Conservation (phyloP, 2,797 vertebrate species). For the Syndactyla subalaris region DNA sequence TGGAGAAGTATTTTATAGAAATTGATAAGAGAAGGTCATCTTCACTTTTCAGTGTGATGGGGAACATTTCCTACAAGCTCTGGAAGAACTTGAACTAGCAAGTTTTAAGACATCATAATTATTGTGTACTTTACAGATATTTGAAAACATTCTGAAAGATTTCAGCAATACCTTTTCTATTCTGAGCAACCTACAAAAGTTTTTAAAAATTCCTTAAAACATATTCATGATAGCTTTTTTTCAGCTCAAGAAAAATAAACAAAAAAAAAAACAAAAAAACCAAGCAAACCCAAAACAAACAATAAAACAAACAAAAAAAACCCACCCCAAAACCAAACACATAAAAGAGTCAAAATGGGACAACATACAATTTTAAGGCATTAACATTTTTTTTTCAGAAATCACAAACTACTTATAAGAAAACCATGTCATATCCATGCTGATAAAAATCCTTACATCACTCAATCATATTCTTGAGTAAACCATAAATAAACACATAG, state of each 20-base stretch:
- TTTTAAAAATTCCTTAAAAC: neutral
- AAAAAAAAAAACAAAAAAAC: neutral
- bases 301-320: too few species aligned
- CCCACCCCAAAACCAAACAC: neutral
- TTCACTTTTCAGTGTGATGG: neutral
- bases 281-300: neutral
- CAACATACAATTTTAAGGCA: neutral
- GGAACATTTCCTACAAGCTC: neutral
- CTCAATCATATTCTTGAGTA: neutral
- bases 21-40: neutral
- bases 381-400: neutral
- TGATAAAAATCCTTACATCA: neutral
- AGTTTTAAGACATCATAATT: neutral
- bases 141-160: neutral
- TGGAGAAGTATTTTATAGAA: neutral
- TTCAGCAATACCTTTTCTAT: neutral
- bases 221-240: neutral
- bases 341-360: neutral
- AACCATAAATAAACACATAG: neutral
- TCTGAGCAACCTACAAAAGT: neutral
- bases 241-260: neutral
- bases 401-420: neutral
- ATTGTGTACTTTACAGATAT: neutral
- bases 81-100: neutral
- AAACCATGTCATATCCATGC: neutral